A percentile compares a stretch with the other conserved stretches of the same genome.
Conservation (phyloP, 92 coral and sea anemone genomes). For the Actinernus sp. region DNA sequence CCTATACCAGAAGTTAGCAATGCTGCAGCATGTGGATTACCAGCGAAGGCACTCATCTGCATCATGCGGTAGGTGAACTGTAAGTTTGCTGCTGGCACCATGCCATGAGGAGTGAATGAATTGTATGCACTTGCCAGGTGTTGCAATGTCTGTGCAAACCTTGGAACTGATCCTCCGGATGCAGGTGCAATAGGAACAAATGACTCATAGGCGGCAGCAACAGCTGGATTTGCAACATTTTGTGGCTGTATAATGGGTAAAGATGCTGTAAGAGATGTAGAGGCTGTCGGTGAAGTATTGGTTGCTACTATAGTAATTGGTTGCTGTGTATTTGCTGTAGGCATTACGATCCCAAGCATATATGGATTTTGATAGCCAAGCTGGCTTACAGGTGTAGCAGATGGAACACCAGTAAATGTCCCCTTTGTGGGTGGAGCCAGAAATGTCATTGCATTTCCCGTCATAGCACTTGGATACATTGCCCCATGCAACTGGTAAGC, state of each 20-base stretch:
- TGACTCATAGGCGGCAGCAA: slow-evolving; percentile 97
- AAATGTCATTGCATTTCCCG: slow-evolving; percentile 68
- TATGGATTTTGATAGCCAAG: slow-evolving; percentile 71
- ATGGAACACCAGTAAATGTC: slow-evolving; percentile 49
- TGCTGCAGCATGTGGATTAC: slow-evolving; percentile 16
- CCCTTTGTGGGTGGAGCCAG: slow-evolving; percentile 58
- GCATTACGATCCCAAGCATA: slow-evolving; percentile 92
- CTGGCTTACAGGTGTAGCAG: slow-evolving; percentile 41
- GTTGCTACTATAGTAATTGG: slow-evolving; percentile 40
- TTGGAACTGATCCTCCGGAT: slow-evolving; percentile 80
- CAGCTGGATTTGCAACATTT: slow-evolving; percentile 73
- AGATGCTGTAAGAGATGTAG: slow-evolving; percentile 58
- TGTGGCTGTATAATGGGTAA: slow-evolving; percentile 50
- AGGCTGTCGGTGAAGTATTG: slow-evolving; percentile 60
- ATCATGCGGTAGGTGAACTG: slow-evolving; percentile 88
- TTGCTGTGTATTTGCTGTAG: slow-evolving; percentile 60
- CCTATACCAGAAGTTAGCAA: slow-evolving; percentile 20
- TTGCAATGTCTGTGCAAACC: slow-evolving; percentile 93
- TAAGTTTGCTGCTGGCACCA: slow-evolving; percentile 58
- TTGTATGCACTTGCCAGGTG: slow-evolving; percentile 96
- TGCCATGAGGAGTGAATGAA: slow-evolving; percentile 77
- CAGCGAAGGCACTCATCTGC: slow-evolving; percentile 67
- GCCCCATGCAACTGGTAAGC: slow-evolving; percentile 82
- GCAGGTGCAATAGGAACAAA: slow-evolving; percentile 98
- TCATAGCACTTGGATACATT: slow-evolving; percentile 69